Conservation (phyloP, 2,888 invertebrate species). For the Chaetogeoica ovagalla region DNA sequence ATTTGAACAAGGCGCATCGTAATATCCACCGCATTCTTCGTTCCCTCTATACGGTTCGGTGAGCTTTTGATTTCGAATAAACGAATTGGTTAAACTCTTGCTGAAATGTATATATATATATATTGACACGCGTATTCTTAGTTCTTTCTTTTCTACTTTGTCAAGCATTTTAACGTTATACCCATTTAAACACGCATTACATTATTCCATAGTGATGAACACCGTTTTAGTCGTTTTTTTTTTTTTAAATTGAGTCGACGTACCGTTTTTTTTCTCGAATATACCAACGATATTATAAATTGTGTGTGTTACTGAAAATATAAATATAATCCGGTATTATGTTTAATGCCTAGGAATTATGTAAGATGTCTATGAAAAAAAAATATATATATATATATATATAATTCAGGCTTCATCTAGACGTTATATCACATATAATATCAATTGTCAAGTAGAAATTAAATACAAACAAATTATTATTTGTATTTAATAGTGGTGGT, state of each 20-base stretch:
- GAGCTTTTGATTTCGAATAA: conserved; percentile 29
- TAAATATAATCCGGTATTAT: too few species aligned
- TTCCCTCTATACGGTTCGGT: background rate
- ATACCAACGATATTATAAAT: too few species aligned
- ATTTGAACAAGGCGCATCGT: conserved; percentile 10
- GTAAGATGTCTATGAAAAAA: too few species aligned
- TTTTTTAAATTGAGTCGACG: background rate
- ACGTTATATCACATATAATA: too few species aligned
- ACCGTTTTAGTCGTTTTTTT: background rate
- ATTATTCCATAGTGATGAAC: conserved; percentile 18
- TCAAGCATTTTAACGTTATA: conserved; percentile 7
- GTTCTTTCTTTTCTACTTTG: background rate
- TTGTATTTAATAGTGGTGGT: too few species aligned
- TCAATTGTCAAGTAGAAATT: too few species aligned
- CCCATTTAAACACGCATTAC: conserved; percentile 5
- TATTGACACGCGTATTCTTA: background rate
- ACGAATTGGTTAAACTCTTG: conserved; percentile 17
- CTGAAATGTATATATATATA: background rate
- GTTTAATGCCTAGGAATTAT: too few species aligned
- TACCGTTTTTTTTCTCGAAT: too few species aligned
- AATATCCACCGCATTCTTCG: background rate
- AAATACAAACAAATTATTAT: too few species aligned
- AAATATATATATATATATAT: too few species aligned
- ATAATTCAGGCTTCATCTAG: too few species aligned
- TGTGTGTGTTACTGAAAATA: too few species aligned